Percentiles rank a stretch among this genome's conserved stretches.
Conservation (phyloP, 2,888 invertebrate genomes). For the Oxytorus armatus region DNA sequence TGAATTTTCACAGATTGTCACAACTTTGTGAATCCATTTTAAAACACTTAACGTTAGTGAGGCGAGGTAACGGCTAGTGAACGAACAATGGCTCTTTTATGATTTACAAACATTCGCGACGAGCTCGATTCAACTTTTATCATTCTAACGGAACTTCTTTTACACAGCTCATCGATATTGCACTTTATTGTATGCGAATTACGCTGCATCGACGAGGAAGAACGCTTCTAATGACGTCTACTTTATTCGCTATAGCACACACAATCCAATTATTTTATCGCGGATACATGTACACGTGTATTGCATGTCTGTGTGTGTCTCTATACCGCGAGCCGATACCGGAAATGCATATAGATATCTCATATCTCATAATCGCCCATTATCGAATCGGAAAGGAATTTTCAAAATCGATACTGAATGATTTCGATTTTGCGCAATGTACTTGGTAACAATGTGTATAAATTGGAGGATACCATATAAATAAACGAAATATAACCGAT, state of each 20-base stretch:
- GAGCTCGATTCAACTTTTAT: too few relatives aligned
- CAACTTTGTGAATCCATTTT: too few relatives aligned
- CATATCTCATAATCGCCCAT: constrained; percentile 14
- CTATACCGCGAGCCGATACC: constrained; percentile 22
- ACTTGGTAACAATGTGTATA: constrained; percentile 1
- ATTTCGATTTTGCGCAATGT: constrained; percentile 7
- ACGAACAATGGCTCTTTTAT: too few relatives aligned
- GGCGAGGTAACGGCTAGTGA: too few relatives aligned
- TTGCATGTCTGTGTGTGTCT: neutral
- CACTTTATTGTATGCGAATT: too few relatives aligned
- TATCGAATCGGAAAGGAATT: constrained; percentile 26
- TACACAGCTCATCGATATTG: too few relatives aligned
- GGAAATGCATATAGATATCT: constrained; percentile 12
- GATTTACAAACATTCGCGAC: too few relatives aligned
- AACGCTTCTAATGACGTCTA: neutral
- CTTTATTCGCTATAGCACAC: neutral
- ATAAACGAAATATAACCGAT: neutral
- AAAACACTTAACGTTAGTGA: too few relatives aligned
- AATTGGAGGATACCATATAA: constrained; percentile 10
- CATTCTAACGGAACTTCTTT: too few relatives aligned
- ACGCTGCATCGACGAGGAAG: constrained; percentile 7
- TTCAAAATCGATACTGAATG: constrained; percentile 23
- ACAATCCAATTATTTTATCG: neutral
- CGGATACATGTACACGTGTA: neutral
- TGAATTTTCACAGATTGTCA: too few relatives aligned